These are phyloP conservation scores for Polypterus bichir DNA, from an alignment of 2,113 vertebrate species.

Conservation along the genomic window DNA sequence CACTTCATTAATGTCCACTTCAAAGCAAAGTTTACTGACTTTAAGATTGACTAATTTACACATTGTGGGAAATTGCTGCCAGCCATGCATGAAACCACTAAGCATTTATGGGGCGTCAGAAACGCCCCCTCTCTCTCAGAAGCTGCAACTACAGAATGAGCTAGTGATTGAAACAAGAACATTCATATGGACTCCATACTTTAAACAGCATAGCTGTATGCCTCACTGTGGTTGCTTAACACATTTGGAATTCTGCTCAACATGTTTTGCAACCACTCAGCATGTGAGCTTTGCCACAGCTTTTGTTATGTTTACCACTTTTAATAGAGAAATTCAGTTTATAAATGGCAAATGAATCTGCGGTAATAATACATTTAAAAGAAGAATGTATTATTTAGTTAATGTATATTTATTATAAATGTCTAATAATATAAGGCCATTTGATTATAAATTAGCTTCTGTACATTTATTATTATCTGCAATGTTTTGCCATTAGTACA, in stretches of 20 bases:
- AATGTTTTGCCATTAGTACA: too few relatives aligned
- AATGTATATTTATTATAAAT: too few relatives aligned
- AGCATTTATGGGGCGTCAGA: slow-evolving; percentile 59
- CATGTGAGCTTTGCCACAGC: slow-evolving; percentile 25
- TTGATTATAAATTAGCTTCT: too few relatives aligned
- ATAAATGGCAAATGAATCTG: not conserved
- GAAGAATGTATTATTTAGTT: too few relatives aligned
- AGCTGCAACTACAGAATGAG: slow-evolving; percentile 42
- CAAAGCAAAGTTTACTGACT: slow-evolving; percentile 87
- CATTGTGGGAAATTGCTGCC: slow-evolving; percentile 94
- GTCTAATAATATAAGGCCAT: too few relatives aligned
- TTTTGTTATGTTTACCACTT: too few relatives aligned
- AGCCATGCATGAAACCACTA: slow-evolving; percentile 72
- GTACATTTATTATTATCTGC: too few relatives aligned
- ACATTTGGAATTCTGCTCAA: slow-evolving; percentile 19
- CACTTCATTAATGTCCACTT: slow-evolving; percentile 87
- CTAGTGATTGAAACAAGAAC: slow-evolving; percentile 27
- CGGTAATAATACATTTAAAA: too few relatives aligned
- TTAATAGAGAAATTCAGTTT: too few relatives aligned
- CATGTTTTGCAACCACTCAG: slow-evolving; percentile 39
- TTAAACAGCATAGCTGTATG: slow-evolving; percentile 18
- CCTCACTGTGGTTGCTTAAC: slow-evolving; percentile 36
- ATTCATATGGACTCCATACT: slow-evolving; percentile 27
- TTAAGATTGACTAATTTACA: slow-evolving; percentile 94
- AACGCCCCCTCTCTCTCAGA: slow-evolving; percentile 62